phyloP scores from a whole-genome alignment of 2,113 vertebrate genomes.

The Syngnathus typhle region DNA sequence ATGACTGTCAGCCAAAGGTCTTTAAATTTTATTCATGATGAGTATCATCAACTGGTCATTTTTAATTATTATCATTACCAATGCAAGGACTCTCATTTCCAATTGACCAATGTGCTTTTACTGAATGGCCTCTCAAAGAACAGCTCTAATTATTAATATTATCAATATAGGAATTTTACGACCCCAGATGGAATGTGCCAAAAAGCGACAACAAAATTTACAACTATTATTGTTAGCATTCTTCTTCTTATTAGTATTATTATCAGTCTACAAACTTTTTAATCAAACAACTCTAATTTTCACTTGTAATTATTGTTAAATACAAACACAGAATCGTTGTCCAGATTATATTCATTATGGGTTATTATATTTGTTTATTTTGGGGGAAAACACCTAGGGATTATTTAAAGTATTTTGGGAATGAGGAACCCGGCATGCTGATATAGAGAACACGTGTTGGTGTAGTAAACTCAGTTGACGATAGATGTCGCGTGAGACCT shows the following conservation, averaged over 20 bases:
- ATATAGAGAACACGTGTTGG: not conserved
- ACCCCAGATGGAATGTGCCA: no score
- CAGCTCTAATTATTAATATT: no score
- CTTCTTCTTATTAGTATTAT: no score
- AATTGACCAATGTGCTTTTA: no score
- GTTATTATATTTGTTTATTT: not conserved
- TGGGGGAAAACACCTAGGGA: not conserved
- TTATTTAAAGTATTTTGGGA: not conserved
- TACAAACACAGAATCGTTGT: not conserved
- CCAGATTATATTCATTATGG: not conserved
- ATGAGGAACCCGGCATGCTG: constrained; percentile 14
- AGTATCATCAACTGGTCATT: not conserved
- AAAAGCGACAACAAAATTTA: no score
- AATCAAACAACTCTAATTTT: not conserved
- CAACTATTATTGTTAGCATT: no score
- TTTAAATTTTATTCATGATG: not conserved
- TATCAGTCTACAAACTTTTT: no score
- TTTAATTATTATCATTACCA: not conserved
- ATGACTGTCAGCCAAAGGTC: not conserved
- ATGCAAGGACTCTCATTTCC: not conserved
- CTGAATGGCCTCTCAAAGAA: no score
- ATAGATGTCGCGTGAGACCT: constrained; percentile 69
- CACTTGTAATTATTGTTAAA: not conserved
- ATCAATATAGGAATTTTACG: no score
- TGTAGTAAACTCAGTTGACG: constrained; percentile 33